Percentiles rank a stretch among this genome's conserved stretches.
Evolutionary conservation across 2,888 invertebrate genomes (phyloP).

Genomic region (Drosophila helvetica): DNA sequence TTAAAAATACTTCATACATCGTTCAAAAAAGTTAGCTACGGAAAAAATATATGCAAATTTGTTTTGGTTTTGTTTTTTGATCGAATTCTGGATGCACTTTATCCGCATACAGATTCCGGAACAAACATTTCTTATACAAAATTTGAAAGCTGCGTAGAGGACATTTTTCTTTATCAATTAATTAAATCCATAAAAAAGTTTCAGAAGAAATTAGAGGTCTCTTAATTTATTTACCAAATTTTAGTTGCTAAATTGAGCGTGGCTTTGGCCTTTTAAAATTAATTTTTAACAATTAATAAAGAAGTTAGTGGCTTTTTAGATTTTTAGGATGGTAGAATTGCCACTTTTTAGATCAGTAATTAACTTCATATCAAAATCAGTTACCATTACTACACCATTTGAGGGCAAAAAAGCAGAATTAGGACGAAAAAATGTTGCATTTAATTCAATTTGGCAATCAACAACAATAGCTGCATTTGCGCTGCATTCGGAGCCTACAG

Average conservation of each 20-base stretch:
- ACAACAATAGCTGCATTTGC: constrained; percentile 9
- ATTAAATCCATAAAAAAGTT: no score
- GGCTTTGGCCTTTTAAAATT: no score
- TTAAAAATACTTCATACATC: constrained; percentile 6
- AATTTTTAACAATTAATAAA: background rate
- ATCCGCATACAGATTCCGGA: background rate
- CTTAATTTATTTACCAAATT: background rate
- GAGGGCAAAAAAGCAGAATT: background rate
- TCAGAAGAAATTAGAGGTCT: no score
- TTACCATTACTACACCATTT: background rate
- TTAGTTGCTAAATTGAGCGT: background rate
- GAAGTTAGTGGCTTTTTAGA: background rate
- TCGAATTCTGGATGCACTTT: background rate
- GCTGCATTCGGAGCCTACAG: constrained; percentile 31
- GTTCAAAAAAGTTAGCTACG: background rate
- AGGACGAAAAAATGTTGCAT: constrained; percentile 27
- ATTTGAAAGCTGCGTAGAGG: no score
- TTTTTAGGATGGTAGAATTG: no score
- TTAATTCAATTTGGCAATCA: constrained; percentile 43
- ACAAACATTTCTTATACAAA: no score
- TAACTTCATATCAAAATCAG: background rate
- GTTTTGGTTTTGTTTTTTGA: no score
- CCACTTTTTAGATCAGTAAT: background rate
- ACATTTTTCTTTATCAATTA: no score
- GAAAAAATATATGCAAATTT: background rate